Conservation (phyloP, 2,888 invertebrate genomes). For the Papilio protenor region DNA sequence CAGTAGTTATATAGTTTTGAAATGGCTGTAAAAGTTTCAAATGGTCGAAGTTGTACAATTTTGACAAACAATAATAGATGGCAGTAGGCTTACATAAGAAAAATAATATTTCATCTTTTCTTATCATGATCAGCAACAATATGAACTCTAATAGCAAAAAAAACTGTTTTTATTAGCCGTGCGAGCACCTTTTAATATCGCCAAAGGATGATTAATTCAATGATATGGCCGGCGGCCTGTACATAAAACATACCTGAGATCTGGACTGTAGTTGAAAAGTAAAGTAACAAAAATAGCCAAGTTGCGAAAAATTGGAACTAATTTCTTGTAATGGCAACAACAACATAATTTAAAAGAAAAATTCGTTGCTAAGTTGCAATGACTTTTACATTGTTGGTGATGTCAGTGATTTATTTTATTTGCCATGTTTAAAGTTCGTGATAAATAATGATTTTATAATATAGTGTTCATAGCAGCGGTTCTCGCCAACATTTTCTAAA, state of each 20-base stretch:
- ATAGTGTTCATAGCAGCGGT: background rate
- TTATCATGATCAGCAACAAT: background rate
- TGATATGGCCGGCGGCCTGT: too few species aligned
- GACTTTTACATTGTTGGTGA: background rate
- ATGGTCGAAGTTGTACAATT: too few species aligned
- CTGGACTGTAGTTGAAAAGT: background rate
- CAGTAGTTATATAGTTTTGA: background rate
- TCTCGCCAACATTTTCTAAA: background rate
- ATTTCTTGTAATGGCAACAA: background rate
- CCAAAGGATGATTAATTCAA: too few species aligned
- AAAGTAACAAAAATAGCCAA: background rate
- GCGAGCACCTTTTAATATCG: too few species aligned
- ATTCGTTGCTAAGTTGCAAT: background rate
- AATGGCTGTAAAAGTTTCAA: too few species aligned
- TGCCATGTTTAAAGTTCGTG: background rate
- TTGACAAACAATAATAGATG: too few species aligned
- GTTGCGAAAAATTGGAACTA: background rate
- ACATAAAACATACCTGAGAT: too few species aligned
- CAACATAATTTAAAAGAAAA: background rate
- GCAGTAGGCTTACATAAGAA: too few species aligned
- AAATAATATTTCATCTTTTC: too few species aligned
- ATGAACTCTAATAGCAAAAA: background rate
- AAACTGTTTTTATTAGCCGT: background rate
- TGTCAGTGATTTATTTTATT: too few species aligned
- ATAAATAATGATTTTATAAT: background rate